Percentiles rank a stretch among this genome's conserved stretches.
Evolutionary conservation across 2,797 vertebrate species (phyloP).

Genomic region (Protosalanx chinensis): DNA sequence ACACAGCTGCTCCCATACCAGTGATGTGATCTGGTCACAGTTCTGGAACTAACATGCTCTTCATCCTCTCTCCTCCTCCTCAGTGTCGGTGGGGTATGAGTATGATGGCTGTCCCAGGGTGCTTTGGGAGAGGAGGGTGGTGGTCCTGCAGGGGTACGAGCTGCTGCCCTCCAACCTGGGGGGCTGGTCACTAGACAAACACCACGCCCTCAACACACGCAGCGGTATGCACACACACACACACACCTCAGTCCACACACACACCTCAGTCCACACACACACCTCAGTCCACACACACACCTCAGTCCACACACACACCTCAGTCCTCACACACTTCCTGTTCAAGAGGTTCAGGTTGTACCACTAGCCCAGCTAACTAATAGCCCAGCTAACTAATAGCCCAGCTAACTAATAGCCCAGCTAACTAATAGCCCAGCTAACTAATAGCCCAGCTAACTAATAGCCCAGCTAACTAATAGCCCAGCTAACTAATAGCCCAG

Average conservation of each 20-base stretch:
- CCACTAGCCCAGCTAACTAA: neutral
- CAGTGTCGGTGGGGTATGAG: slow-evolving; percentile 87
- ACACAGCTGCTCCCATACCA: neutral
- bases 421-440: neutral
- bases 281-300: slow-evolving; percentile 28
- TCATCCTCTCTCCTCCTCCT: slow-evolving; percentile 3
- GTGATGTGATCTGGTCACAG: no score
- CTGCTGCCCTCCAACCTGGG: slow-evolving; percentile 85
- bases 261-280: no score
- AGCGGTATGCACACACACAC: slow-evolving; percentile 69
- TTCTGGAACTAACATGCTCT: no score
- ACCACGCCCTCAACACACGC: slow-evolving; percentile 82
- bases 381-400: no score
- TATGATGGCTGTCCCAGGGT: slow-evolving; percentile 85
- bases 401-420: neutral
- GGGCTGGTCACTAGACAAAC: slow-evolving; percentile 86
- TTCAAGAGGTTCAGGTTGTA: neutral
- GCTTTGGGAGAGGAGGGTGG: slow-evolving; percentile 87
- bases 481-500: neutral
- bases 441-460: neutral
- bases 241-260: no score
- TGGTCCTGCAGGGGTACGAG: slow-evolving; percentile 84
- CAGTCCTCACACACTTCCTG: slow-evolving; percentile 55
- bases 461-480: neutral
- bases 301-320: slow-evolving; percentile 68